These are phyloP conservation scores for Carduelis carduelis DNA, from an alignment of 2,797 vertebrate genomes.

Conservation along the genomic window DNA sequence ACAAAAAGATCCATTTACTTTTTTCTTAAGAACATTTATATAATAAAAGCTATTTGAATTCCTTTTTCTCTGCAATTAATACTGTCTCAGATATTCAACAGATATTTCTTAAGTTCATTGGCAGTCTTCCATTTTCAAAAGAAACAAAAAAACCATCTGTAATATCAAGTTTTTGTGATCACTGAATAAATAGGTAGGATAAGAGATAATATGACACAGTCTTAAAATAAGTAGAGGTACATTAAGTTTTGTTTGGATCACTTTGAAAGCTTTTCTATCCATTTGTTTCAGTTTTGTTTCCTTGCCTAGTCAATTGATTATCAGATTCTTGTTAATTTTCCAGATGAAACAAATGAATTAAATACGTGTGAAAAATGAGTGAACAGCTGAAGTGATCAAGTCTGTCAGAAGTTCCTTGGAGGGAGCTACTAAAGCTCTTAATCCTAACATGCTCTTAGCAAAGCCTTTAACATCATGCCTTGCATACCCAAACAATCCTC, in stretches of 20 bases:
- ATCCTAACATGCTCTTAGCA: neutral
- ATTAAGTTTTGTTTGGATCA: neutral
- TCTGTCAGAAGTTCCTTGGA: neutral
- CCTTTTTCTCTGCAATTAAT: neutral
- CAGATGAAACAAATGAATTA: neutral
- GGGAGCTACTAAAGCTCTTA: constrained; percentile 11
- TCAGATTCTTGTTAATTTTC: neutral
- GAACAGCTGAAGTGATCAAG: neutral
- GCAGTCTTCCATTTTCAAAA: neutral
- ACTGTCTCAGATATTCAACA: neutral
- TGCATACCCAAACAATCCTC: constrained; percentile 7
- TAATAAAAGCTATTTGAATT: neutral
- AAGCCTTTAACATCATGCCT: neutral
- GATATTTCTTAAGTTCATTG: neutral
- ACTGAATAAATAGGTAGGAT: neutral
- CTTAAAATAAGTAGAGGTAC: neutral
- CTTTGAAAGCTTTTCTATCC: neutral
- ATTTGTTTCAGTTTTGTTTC: neutral
- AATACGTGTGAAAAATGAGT: neutral
- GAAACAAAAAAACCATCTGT: neutral
- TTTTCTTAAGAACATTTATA: neutral
- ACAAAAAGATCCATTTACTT: neutral
- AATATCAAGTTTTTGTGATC: neutral
- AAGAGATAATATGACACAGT: neutral
- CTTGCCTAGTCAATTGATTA: neutral